Conservation (phyloP, 1,140 invertebrate genomes). For the Drosophila mauritiana region DNA sequence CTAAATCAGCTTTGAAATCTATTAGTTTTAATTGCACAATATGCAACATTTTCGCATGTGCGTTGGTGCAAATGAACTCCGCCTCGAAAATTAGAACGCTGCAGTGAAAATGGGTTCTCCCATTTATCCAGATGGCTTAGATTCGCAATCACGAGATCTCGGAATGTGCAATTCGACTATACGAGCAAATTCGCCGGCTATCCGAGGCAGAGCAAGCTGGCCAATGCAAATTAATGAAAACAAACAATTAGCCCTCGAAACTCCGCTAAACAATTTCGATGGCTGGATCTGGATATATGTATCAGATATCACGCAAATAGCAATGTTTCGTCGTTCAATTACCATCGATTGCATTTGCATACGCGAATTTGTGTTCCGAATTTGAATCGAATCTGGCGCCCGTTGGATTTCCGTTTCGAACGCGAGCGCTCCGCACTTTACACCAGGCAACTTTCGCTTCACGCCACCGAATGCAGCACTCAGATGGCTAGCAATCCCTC, state of each 20-base stretch:
- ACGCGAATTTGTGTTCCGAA: constrained; percentile 16
- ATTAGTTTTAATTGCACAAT: background rate
- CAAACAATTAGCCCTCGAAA: constrained; percentile 14
- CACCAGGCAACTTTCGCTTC: constrained; percentile 11
- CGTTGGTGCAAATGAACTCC: background rate
- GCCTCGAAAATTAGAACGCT: background rate
- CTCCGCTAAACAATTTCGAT: background rate
- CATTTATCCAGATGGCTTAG: constrained; percentile 1
- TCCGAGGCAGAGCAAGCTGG: constrained; percentile 4
- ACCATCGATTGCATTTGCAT: constrained; percentile 34
- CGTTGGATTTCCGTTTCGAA: constrained; percentile 10
- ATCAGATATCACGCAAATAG: constrained; percentile 14
- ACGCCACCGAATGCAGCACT: constrained; percentile 22
- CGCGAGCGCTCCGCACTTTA: constrained; percentile 30
- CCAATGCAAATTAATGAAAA: constrained; percentile 12
- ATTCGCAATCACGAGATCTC: constrained; percentile 14
- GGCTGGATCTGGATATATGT: background rate
- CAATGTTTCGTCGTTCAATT: constrained; percentile 14
- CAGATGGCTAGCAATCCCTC: background rate
- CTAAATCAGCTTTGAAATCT: background rate
- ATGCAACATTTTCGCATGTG: background rate
- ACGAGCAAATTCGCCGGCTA: constrained; percentile 10
- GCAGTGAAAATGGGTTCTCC: background rate
- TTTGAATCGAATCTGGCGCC: constrained; percentile 12
- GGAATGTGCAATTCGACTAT: constrained; percentile 4